Conservation (phyloP, 1,140 invertebrate species). For the Ceratosolen fusciceps region DNA sequence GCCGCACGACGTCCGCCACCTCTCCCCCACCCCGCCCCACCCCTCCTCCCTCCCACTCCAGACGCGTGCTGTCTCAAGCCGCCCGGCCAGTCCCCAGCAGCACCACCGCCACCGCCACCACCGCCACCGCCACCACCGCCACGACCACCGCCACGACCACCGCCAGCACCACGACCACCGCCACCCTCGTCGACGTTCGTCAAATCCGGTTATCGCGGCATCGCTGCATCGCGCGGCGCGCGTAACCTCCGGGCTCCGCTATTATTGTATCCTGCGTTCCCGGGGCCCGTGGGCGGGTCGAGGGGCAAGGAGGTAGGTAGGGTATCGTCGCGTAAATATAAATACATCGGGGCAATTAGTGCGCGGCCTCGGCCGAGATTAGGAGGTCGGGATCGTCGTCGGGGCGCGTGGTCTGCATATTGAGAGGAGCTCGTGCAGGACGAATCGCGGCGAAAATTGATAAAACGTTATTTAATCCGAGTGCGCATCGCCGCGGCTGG, state of each 20-base stretch:
- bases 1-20: not conserved
- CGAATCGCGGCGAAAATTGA: conserved; percentile 71
- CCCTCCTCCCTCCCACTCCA: not conserved
- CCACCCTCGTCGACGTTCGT: too few relatives aligned
- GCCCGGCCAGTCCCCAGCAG: too few relatives aligned
- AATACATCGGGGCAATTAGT: conserved; percentile 44
- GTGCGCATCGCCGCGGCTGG: not conserved
- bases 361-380: conserved; percentile 35
- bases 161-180: too few relatives aligned
- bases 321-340: conserved; percentile 30
- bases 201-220: too few relatives aligned
- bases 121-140: too few relatives aligned
- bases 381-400: conserved; percentile 33
- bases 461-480: conserved; percentile 72
- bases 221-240: too few relatives aligned
- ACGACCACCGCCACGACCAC: too few relatives aligned
- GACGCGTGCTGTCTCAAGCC: too few relatives aligned
- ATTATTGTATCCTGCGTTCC: conserved; percentile 19
- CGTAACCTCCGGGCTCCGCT: too few relatives aligned
- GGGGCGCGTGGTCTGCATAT: conserved; percentile 39
- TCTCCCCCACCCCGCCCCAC: not conserved
- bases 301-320: too few relatives aligned
- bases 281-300: too few relatives aligned
- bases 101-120: too few relatives aligned
- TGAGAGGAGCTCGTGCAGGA: conserved; percentile 53